These are phyloP conservation scores for Celastrina argiolus DNA, from an alignment of 2,888 invertebrate genomes.

Conservation along the genomic window DNA sequence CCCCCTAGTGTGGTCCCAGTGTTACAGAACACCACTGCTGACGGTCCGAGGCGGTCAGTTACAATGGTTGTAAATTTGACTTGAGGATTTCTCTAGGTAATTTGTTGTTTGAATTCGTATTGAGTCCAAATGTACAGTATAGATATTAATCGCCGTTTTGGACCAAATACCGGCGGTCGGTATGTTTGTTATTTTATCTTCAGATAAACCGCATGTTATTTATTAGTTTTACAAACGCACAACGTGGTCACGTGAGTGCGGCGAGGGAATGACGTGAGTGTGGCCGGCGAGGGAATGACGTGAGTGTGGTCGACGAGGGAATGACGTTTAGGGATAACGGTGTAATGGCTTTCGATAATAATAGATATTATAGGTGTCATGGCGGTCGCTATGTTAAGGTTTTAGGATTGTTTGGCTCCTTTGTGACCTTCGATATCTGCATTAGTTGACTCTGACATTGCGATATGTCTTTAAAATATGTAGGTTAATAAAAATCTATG, in stretches of 20 bases:
- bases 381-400: neutral
- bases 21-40: neutral
- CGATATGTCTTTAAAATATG: neutral
- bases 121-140: slow-evolving; percentile 25
- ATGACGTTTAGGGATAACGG: neutral
- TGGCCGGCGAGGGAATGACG: neutral
- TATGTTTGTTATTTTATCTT: slow-evolving; percentile 37
- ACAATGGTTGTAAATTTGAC: slow-evolving; percentile 29
- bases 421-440: neutral
- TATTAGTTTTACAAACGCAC: slow-evolving; percentile 7
- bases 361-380: neutral
- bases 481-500: neutral
- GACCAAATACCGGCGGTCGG: slow-evolving; percentile 71
- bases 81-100: slow-evolving; percentile 25
- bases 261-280: neutral
- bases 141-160: slow-evolving; percentile 49
- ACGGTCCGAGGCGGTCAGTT: slow-evolving; percentile 7
- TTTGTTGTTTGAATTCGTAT: slow-evolving; percentile 23
- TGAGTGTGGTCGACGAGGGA: too few relatives aligned
- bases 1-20: neutral
- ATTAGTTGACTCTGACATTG: neutral
- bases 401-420: neutral
- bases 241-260: too few relatives aligned
- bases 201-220: slow-evolving; percentile 26
- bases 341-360: neutral